Evolutionary conservation across 2,113 vertebrate species (phyloP).

Genomic region (Oryctolagus cuniculus): mOryCun1.1 NC_091440.1:133533001-133533500

Average conservation of each 20-base stretch:
- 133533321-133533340: not conserved
- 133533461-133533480: slow-evolving; percentile 4
- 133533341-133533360: not conserved
- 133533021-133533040: not conserved
- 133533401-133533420: not conserved
- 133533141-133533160: not conserved
- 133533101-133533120: not conserved
- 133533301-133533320: slow-evolving; percentile 32
- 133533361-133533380: not conserved
- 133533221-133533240: slow-evolving; percentile 24
- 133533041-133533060: not conserved
- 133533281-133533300: slow-evolving; percentile 36
- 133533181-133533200: slow-evolving; percentile 19
- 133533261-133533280: slow-evolving; percentile 21
- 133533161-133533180: not conserved
- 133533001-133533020: slow-evolving; percentile 10
- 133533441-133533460: not conserved
- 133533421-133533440: not conserved
- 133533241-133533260: not conserved
- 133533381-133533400: not conserved
- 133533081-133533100: not conserved
- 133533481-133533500: not conserved
- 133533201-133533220: not conserved
- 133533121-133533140: not conserved
- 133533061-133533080: not conserved